phyloP scores from a whole-genome alignment of 2,797 vertebrate species.

The Pseudotriccus pelzelni region DNA sequence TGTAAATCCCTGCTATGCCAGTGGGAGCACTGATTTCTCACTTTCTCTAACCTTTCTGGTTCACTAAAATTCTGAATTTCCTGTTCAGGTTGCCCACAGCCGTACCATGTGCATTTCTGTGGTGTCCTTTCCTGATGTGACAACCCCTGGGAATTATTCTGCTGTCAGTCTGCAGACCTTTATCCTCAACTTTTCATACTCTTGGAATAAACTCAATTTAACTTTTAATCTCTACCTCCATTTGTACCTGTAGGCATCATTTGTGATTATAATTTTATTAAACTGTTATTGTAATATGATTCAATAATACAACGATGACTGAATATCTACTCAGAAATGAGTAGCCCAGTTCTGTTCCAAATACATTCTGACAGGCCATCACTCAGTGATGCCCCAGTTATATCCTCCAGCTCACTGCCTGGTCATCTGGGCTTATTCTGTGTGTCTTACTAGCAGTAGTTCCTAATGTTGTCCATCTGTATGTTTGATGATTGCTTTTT shows the following conservation, averaged over 20 bases:
- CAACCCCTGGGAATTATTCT: background rate
- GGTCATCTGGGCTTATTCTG: background rate
- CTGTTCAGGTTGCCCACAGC: background rate
- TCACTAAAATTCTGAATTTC: background rate
- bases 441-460: background rate
- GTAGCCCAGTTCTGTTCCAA: background rate
- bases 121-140: background rate
- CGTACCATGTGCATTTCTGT: background rate
- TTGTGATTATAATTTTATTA: background rate
- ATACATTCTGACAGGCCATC: background rate
- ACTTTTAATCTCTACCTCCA: background rate
- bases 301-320: background rate
- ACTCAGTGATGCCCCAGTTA: background rate
- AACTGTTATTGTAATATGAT: background rate
- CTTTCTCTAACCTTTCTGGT: background rate
- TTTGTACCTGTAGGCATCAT: background rate
- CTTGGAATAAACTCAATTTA: background rate
- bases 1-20: background rate
- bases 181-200: background rate
- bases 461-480: background rate
- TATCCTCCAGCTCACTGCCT: background rate
- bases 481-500: background rate
- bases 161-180: background rate
- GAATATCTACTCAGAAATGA: background rate
- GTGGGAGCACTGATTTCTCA: conserved; percentile 9